These are phyloP conservation scores for Drosophila navojoa DNA, from an alignment of 1,140 invertebrate genomes.

Conservation along the genomic window DNA sequence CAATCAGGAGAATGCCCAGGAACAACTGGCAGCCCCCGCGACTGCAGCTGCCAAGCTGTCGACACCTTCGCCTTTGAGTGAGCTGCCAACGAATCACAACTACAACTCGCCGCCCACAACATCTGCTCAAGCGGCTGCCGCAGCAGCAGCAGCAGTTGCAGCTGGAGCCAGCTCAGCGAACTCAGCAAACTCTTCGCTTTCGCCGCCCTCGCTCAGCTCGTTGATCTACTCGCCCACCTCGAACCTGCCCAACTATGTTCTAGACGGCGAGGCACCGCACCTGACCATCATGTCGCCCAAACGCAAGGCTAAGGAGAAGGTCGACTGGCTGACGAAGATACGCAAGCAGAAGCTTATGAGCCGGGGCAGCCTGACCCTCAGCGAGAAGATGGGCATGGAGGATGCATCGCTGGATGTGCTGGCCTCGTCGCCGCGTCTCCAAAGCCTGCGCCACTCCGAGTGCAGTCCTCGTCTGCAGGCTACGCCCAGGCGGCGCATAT, in stretches of 20 bases:
- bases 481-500: conserved; percentile 66
- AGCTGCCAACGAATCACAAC: conserved; percentile 64
- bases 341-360: conserved; percentile 85
- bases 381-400: conserved; percentile 67
- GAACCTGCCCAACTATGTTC: conserved; percentile 90
- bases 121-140: conserved; percentile 39
- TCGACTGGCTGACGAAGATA: conserved; percentile 90
- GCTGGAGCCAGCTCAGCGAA: not conserved
- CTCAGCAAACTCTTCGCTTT: not conserved
- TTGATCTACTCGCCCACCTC: conserved; percentile 87
- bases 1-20: conserved; percentile 66
- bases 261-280: conserved; percentile 90
- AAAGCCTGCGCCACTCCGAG: conserved; percentile 72
- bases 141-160: not conserved
- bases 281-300: conserved; percentile 88
- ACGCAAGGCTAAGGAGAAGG: conserved; percentile 86
- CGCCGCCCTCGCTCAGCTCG: conserved; percentile 26
- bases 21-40: too few species aligned
- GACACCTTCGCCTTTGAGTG: conserved; percentile 64
- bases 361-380: conserved; percentile 58
- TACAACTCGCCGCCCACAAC: conserved; percentile 70
- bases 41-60: not conserved
- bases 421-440: conserved; percentile 70
- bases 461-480: conserved; percentile 62
- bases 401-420: conserved; percentile 48